Evolutionary conservation across 1,140 invertebrate species (phyloP), one percentile per base, ranked within the genome.

Genomic region (Tetraneura akinire): DNA sequence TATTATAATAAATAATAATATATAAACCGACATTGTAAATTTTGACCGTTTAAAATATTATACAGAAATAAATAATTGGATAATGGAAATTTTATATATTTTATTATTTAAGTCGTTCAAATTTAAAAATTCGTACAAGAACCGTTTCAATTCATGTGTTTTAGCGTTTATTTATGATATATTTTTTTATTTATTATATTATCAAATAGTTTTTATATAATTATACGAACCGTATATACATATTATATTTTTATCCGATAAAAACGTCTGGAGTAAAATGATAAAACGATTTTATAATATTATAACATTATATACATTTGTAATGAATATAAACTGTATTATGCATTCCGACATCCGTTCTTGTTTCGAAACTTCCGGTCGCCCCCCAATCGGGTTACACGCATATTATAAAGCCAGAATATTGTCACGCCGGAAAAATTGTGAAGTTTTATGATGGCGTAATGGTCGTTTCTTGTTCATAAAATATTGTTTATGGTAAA

Each of bases 401-500:
- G 14, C 16, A 11, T 14, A 49, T 37, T 11, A 74, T 18, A 37
- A 74, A 51, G 73, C 18, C 29, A 57, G 73, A 57, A 76, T 76
- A 76, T 76, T 76, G 73, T 76, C 73, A 76, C 73, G 49, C 26
- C 32, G 32, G 51, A 45, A 42, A 32, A 51, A 73, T 32, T 32
- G 70, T 32, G 51, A 60, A 21, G 26, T 76, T 76, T 76, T 57
- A 55, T n/a, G 73, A 57, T n/a, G 51, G 13, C 18, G 18, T 76
- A 76, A 76, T 76, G 73, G 73, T 32, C 73, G 53, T 76, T 47
- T 57, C 71, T 55, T 16, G 73, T 76, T 55, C 73, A 76, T 76
- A 76, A 76, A n/a, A 76, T 76, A 76, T 76, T 57, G 73, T 76
- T 55, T 76, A 76, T 76, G 73, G n/a, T 76, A 57, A 37, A 37